Evolutionary conservation across 2,888 invertebrate species (phyloP), one percentile per base, ranked within the genome.

Genomic region (Rotaria macrura): DNA sequence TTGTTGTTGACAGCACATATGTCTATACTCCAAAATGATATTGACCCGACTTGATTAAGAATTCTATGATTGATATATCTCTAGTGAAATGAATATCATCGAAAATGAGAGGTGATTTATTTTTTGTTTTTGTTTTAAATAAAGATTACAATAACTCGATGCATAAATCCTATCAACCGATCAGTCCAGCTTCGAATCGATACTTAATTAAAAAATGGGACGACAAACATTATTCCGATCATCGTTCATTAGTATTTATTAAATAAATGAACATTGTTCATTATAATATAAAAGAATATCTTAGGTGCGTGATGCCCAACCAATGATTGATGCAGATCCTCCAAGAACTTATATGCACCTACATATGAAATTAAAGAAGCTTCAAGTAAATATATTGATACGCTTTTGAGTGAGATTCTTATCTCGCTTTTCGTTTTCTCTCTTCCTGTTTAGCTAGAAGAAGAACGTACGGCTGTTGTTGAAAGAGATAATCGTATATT

Each of bases 401-500:
- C 14, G 14, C 47, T 47, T 12, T 12, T 47, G 14, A 9, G 47
- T 47, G 14, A 12, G 47, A 14, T 3, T 47, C 14, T 47, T 47
- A 47, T 47, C 10, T 47, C 2, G 9, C 10, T 47, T 47, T 5
- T 47, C 10, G n/a, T 7, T n/a, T 57, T 4, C 12, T 23, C 4
- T 54, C 25, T 10, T n/a, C 1, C 29, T 25, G 34, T 84, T 10
- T 38, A 85, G 90, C 87, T 91, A 54, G 90, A 91, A 87, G 90
- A 90, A 87, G 91, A 91, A 87, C 87, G 91, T 55, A 88, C 90
- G 84, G 90, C 90, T 7, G 90, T 89, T 3, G 90, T 91, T 84
- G 91, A 91, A 87, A 87, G 91, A 85, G 91, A 91, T 87, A 91
- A 91, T 88, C 87, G 90, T 83, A 90, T 90, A 84, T 87, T 91